Percentiles rank a stretch among this genome's conserved stretches.
phyloP scores from a whole-genome alignment of 2,888 invertebrate genomes.

The Pogonocherus hispidulus region DNA sequence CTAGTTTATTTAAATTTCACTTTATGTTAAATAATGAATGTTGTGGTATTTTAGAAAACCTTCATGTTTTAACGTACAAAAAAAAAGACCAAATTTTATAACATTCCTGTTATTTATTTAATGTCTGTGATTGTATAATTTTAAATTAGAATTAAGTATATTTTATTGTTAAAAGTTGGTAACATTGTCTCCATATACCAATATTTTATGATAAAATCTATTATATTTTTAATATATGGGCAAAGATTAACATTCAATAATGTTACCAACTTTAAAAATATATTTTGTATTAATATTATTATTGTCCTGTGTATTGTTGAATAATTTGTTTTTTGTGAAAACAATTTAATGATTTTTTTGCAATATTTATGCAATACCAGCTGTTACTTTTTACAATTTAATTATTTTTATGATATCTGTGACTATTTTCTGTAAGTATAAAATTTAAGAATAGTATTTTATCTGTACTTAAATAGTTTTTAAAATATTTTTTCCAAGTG shows the following conservation, averaged over 20 bases:
- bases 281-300: conserved; percentile 44
- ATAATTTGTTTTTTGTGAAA: conserved; percentile 36
- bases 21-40: conserved; percentile 10
- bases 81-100: conserved; percentile 19
- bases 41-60: conserved; percentile 4
- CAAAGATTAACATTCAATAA: conserved; percentile 22
- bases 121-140: conserved; percentile 49
- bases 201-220: conserved; percentile 26
- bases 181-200: conserved; percentile 44
- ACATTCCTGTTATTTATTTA: conserved; percentile 34
- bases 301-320: conserved; percentile 30
- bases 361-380: conserved; percentile 46
- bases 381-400: conserved; percentile 45
- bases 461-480: conserved; percentile 52
- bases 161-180: conserved; percentile 50
- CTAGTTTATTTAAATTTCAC: background rate
- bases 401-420: conserved; percentile 52
- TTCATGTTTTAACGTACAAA: conserved; percentile 20
- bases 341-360: conserved; percentile 31
- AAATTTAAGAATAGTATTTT: conserved; percentile 49
- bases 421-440: conserved; percentile 52
- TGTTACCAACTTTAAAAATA: conserved; percentile 50
- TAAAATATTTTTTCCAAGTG: conserved; percentile 48
- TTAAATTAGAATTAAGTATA: conserved; percentile 36
- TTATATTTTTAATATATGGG: conserved; percentile 15